Evolutionary conservation across 2,888 invertebrate species (phyloP).

Genomic region (Noctuana brunneofusca): DNA sequence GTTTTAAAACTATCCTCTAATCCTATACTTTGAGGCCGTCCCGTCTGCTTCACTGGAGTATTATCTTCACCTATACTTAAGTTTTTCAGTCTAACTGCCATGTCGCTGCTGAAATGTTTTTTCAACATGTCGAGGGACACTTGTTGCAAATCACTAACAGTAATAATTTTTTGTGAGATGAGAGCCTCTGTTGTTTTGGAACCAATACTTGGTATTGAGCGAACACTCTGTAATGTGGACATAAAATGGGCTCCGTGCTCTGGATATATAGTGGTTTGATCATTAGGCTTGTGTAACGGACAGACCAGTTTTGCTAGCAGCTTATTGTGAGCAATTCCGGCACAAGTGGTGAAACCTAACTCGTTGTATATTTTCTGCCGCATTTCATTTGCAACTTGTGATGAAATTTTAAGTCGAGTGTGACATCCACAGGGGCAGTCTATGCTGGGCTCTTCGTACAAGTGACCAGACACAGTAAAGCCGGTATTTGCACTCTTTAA

Average conservation of each 20-base stretch:
- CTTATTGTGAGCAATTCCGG: conserved; percentile 93
- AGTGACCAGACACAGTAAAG: conserved; percentile 79
- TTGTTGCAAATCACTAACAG: conserved; percentile 86
- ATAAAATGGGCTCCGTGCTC: conserved; percentile 86
- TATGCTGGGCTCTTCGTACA: conserved; percentile 79
- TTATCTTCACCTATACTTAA: conserved; percentile 90
- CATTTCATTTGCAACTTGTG: conserved; percentile 90
- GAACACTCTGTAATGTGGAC: conserved; percentile 83
- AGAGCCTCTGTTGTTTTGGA: conserved; percentile 86
- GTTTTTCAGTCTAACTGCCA: conserved; percentile 86
- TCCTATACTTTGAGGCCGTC: conserved; percentile 90
- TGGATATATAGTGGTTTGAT: conserved; percentile 91
- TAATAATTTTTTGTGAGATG: conserved; percentile 84
- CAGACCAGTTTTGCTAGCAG: conserved; percentile 90
- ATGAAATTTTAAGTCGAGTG: conserved; percentile 86
- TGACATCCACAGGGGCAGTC: conserved; percentile 90
- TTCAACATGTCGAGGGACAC: conserved; percentile 82
- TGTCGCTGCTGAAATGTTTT: conserved; percentile 86
- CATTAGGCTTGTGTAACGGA: conserved; percentile 89
- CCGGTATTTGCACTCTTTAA: conserved; percentile 64
- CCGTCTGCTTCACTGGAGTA: conserved; percentile 87
- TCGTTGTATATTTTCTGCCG: conserved; percentile 86
- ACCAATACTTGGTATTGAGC: conserved; percentile 90
- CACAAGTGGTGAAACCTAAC: conserved; percentile 90
- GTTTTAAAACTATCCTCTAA: conserved; percentile 90